Percentiles rank a stretch among this genome's conserved stretches.
These are phyloP conservation scores for Alaudala cheleensis DNA, from an alignment of 2,113 vertebrate genomes.

Conservation along the genomic window DNA sequence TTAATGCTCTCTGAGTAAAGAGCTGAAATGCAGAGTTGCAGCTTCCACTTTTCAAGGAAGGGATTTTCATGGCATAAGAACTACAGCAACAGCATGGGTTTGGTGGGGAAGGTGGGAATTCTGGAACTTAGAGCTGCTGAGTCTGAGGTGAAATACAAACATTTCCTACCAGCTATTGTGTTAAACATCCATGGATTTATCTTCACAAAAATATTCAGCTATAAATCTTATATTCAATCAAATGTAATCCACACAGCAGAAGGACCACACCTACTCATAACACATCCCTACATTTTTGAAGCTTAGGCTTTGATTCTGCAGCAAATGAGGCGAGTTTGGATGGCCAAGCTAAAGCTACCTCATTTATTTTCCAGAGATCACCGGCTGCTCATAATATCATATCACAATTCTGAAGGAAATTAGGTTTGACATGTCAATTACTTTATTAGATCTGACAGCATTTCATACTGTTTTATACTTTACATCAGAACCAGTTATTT, in stretches of 20 bases:
- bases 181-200: not conserved
- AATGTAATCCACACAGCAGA: not conserved
- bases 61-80: not conserved
- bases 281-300: not conserved
- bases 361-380: not conserved
- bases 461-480: not conserved
- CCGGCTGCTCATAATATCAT: not conserved
- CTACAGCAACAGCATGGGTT: not conserved
- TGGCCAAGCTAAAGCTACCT: not conserved
- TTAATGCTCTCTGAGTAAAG: not conserved
- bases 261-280: not conserved
- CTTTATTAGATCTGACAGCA: slow-evolving; percentile 5
- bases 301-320: not conserved
- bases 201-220: not conserved
- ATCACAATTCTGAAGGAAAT: slow-evolving; percentile 22
- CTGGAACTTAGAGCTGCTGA: not conserved
- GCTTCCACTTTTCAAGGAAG: not conserved
- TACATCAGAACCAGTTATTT: slow-evolving; percentile 10
- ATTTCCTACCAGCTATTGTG: not conserved
- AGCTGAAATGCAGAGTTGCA: not conserved
- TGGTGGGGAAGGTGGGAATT: not conserved
- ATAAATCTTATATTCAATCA: not conserved
- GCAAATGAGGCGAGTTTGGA: not conserved
- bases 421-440: not conserved
- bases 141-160: not conserved